Base-by-base conservation (phyloP, 2,888 invertebrate genomes). In the Camponotus fellah region DNA sequence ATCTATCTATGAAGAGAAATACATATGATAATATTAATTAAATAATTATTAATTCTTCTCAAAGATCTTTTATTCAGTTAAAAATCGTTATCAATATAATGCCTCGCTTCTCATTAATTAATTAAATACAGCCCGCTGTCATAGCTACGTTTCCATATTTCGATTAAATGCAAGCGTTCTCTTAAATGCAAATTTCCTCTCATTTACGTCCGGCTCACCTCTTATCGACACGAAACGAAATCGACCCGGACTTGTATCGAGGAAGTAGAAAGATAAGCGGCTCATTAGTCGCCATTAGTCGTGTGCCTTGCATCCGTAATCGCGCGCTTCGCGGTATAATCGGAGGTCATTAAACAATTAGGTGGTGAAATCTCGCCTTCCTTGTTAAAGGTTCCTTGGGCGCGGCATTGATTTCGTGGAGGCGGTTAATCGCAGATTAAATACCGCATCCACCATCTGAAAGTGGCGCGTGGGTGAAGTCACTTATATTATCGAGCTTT, bases 371-470 rank as follows among this genome's bases (percentile, higher is more conserved):
- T 82, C 74, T 49, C 79, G 85, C 60, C 60, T 79, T 80, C 60
- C 60, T 79, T 80, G 40, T 75, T 68, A 75, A 66, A 77, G 62
- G 56, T 64, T 74, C 65, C 80, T 75, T 72, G 40, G 84, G 92
- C 72, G 92, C 87, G 93, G 92, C 91, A 87, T 90, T 89, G 90
- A 89, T 92, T 92, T 89, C 87, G 77, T 84, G 82, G 85, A 87
- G 83, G 83, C 80, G 75, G 89, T 90, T 92, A 91, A 92, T 90
- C 90, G 89, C 82, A 82, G 90, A 92, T 93, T 93, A 92, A 77
- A 93, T 91, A 89, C 85, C 83, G 65, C 76, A 65, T 69, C 68
- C 74, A 77, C 77, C 75, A 66, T 72, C 68, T 69, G 77, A 84
- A 82, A 87, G 81, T 84, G 82, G 82, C 71, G 85, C 85, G 86